Conservation (phyloP, 2,797 vertebrate genomes). For the Galagoides demidoff region DNA sequence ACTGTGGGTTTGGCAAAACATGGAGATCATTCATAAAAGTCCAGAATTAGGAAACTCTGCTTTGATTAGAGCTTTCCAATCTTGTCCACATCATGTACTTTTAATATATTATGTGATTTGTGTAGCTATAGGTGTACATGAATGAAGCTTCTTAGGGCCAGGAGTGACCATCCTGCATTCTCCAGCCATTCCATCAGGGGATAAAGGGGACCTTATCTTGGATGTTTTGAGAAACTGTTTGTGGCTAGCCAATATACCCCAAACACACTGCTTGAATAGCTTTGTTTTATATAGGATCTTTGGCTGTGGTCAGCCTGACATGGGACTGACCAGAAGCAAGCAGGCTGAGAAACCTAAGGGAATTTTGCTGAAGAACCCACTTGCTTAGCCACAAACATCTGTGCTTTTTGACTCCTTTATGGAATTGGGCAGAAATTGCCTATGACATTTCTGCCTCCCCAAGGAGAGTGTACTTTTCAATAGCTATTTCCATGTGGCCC, state of each 20-base stretch:
- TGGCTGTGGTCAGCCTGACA: neutral
- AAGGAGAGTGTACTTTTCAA: neutral
- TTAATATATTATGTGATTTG: neutral
- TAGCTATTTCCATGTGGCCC: neutral
- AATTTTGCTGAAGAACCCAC: neutral
- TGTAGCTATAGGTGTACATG: accelerated
- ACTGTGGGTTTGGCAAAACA: neutral
- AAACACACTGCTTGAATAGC: neutral
- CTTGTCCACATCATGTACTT: neutral
- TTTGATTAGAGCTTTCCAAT: constrained; percentile 7
- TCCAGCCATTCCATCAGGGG: neutral
- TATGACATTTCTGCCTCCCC: neutral
- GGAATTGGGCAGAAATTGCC: neutral
- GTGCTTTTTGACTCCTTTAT: neutral
- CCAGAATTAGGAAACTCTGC: neutral
- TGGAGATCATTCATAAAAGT: constrained; percentile 19
- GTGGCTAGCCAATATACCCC: neutral
- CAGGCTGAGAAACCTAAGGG: neutral
- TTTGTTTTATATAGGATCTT: neutral
- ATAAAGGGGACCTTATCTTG: neutral
- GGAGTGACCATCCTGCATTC: neutral
- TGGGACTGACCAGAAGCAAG: constrained; percentile 18
- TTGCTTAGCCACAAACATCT: neutral
- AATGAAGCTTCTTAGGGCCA: neutral
- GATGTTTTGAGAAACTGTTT: neutral